Evolutionary conservation across 1,140 invertebrate genomes (phyloP), one percentile per base, ranked within the genome.

Genomic region (Drosophila ambigua): DNA sequence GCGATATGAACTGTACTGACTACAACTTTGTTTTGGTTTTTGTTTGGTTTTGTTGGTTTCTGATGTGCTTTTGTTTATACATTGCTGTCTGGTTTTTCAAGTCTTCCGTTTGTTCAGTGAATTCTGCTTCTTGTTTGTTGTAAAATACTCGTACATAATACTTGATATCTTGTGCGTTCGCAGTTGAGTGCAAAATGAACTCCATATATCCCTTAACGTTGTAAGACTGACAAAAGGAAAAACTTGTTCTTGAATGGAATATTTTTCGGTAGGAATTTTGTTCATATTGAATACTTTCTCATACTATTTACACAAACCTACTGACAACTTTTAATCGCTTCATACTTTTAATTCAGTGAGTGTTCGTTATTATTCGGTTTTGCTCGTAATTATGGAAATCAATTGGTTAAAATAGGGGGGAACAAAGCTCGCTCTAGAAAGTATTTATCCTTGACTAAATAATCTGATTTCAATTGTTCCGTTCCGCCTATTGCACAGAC

Each of bases 191-290:
- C 31, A 75, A 75, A 76, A 67, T 58, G 60, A 68, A 60, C 62
- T 45, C 68, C 46, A 26, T 71, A 39, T 64, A 49, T 53, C 69
- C 58, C 23, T 62, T 65, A 60, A n/a, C 26, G 66, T 69, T 69
- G 63, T 69, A 69, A 44, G 65, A 50, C 57, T 69, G 51, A 69
- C 57, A 69, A 69, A 31, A 57, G 35, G 45, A 31, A 63, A 80
- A 44, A 35, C 31, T 35, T 35, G 9, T 11, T 35, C 31, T 35
- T 35, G 31, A 85, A 77, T 63, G 60, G 65, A 72, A 61, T 75
- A 59, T 73, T 79, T 69, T 58, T 87, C 82, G 82, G 82, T 87
- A 88, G 82, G 83, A 88, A 88, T 87, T 82, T 87, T 87, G 74
- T 67, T 87, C 65, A 64, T 77, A 51, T 81, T 81, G 31, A 85